A percentile compares a stretch with the other conserved stretches of the same genome.
Evolutionary conservation across 2,113 vertebrate genomes (phyloP).

Genomic region (Heptranchias perlo): DNA sequence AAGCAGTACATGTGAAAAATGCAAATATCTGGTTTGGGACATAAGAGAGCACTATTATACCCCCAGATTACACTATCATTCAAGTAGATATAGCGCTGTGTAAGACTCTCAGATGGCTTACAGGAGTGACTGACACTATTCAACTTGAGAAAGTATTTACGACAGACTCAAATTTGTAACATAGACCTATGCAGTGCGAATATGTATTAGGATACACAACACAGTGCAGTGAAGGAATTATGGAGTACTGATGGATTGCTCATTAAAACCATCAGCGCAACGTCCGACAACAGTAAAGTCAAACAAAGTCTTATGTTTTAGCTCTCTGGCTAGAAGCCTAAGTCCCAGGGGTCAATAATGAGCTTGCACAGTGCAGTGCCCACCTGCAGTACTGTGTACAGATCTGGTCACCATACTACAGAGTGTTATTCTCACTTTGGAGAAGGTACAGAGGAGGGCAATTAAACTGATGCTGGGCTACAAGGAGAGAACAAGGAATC

Average conservation of each 20-base stretch:
- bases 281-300: background rate
- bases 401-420: no score
- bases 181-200: background rate
- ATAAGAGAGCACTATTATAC: background rate
- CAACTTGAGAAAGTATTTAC: background rate
- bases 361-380: no score
- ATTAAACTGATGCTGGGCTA: no score
- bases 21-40: background rate
- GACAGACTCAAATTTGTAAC: background rate
- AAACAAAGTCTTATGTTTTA: no score
- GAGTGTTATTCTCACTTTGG: no score
- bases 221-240: background rate
- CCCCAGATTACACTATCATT: background rate
- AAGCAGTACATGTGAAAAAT: background rate
- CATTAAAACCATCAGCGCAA: background rate
- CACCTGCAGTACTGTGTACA: no score
- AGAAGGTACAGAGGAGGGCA: no score
- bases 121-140: background rate
- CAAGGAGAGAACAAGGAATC: no score
- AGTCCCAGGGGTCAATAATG: no score
- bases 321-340: no score
- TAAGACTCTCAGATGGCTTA: background rate
- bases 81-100: background rate
- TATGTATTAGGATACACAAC: background rate
- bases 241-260: background rate